Evolutionary conservation across 2,888 invertebrate species (phyloP).

Genomic region (Volucella bombylans): DNA sequence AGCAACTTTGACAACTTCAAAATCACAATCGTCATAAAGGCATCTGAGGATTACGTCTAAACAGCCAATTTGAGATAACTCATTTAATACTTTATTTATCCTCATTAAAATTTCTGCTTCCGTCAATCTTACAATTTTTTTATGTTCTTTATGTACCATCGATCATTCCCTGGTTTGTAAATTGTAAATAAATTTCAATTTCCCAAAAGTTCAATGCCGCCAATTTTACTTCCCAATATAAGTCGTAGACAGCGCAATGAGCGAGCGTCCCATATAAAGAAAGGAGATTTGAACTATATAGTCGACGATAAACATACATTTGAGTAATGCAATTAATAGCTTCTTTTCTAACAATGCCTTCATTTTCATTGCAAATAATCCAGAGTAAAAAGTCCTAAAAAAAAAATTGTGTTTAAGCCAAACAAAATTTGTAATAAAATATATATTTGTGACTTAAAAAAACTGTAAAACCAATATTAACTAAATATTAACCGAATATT

Average conservation of each 20-base stretch:
- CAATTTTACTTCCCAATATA: slow-evolving; percentile 92
- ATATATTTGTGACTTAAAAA: too few relatives aligned
- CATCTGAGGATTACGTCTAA: slow-evolving; percentile 87
- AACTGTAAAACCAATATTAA: too few relatives aligned
- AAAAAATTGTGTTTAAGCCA: background rate
- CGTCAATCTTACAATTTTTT: slow-evolving; percentile 89
- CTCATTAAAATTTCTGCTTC: slow-evolving; percentile 84
- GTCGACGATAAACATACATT: slow-evolving; percentile 86
- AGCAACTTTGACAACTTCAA: slow-evolving; percentile 87
- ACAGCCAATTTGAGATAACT: slow-evolving; percentile 87
- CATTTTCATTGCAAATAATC: slow-evolving; percentile 87
- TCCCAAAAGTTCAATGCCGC: slow-evolving; percentile 89
- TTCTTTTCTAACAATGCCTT: slow-evolving; percentile 90
- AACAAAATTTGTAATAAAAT: background rate
- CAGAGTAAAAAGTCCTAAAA: slow-evolving; percentile 83
- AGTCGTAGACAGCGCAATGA: slow-evolving; percentile 86
- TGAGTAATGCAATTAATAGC: slow-evolving; percentile 87
- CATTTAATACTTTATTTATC: slow-evolving; percentile 86
- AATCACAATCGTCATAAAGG: slow-evolving; percentile 87
- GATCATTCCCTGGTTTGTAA: slow-evolving; percentile 91
- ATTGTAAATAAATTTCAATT: slow-evolving; percentile 85
- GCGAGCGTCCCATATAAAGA: slow-evolving; percentile 86
- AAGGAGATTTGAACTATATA: slow-evolving; percentile 84
- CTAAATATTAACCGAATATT: too few relatives aligned
- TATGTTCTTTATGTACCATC: slow-evolving; percentile 89